A percentile compares a stretch with the other conserved stretches of the same genome.
phyloP scores from a whole-genome alignment of 1,140 invertebrate species.

The Drosophila quadrilineata region DNA sequence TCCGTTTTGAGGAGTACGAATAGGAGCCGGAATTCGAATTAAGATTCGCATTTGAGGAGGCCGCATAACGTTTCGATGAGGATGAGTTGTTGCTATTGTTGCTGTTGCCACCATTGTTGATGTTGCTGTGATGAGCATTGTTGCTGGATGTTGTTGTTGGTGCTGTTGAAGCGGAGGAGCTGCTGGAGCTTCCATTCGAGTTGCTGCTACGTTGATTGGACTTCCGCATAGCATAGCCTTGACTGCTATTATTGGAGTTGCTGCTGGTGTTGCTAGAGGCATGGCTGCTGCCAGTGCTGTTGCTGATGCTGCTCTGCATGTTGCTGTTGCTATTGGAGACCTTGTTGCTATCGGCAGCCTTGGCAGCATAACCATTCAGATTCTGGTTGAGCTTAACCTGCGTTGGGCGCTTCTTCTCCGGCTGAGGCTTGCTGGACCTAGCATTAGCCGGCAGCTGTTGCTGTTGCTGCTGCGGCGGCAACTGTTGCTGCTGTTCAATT shows the following conservation, averaged over 20 bases:
- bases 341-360: too few species aligned
- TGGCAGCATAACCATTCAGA: constrained; percentile 13
- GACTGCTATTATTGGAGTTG: constrained; percentile 11
- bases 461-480: constrained; percentile 6
- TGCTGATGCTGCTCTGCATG: constrained; percentile 11
- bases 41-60: constrained; percentile 59
- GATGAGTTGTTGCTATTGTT: constrained; percentile 70
- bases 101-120: constrained; percentile 41
- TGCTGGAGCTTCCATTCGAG: constrained; percentile 48
- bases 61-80: constrained; percentile 76
- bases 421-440: constrained; percentile 29
- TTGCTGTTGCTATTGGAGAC: constrained; percentile 19
- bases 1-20: constrained; percentile 72
- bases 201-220: constrained; percentile 15
- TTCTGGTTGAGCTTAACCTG: constrained; percentile 36
- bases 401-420: constrained; percentile 49
- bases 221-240: constrained; percentile 43
- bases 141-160: constrained; percentile 20
- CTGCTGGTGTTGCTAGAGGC: constrained; percentile 15
- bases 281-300: constrained; percentile 23
- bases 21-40: constrained; percentile 63
- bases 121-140: constrained; percentile 22
- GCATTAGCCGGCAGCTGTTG: constrained; percentile 11
- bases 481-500: constrained; percentile 2
- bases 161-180: constrained; percentile 2